Conservation (phyloP, 2,888 invertebrate species). For the Strigamia crassipes region DNA sequence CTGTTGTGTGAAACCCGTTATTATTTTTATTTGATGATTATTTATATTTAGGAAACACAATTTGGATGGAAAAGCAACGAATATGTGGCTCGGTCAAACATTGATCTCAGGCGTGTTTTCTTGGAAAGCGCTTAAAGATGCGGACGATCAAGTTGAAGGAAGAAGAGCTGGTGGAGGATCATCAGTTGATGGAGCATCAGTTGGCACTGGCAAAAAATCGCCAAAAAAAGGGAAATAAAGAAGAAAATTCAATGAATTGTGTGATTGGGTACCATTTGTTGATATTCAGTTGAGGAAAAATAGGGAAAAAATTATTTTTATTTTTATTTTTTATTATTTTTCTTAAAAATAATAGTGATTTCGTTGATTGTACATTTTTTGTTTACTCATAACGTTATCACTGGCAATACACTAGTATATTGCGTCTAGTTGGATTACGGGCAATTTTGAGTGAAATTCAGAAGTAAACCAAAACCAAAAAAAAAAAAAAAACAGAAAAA, state of each 20-base stretch:
- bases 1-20: no score
- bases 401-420: background rate
- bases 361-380: background rate
- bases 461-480: background rate
- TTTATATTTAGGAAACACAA: background rate
- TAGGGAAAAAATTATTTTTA: background rate
- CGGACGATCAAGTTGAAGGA: background rate
- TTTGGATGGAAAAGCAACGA: constrained; percentile 10
- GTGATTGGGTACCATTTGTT: background rate
- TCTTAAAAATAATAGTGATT: background rate
- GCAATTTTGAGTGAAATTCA: background rate
- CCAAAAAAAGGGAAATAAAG: constrained; percentile 3
- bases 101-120: background rate
- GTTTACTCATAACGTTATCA: background rate
- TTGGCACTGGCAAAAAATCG: background rate
- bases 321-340: background rate
- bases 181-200: background rate
- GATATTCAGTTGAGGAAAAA: background rate
- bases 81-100: background rate
- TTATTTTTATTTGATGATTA: background rate
- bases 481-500: background rate
- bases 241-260: background rate
- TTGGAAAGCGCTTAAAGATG: constrained; percentile 10
- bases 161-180: background rate
- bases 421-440: background rate